Evolutionary conservation across 2,888 invertebrate species (phyloP).

Genomic region (Flabesymbios commensalis): DNA sequence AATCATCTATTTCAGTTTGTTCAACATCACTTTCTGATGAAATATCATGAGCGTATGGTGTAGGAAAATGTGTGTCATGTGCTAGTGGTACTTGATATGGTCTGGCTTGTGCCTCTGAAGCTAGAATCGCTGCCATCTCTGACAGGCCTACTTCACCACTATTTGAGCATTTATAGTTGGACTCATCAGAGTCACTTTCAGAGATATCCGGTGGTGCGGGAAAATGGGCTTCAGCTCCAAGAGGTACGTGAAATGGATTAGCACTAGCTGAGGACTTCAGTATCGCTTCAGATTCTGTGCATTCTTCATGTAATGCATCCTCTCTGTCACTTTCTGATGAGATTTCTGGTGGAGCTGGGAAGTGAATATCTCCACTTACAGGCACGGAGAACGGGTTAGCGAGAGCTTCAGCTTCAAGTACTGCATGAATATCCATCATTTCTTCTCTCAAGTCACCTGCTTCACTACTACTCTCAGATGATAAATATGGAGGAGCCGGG

Average conservation of each 20-base stretch:
- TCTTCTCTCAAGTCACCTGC: no score
- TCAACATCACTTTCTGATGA: constrained; percentile 10
- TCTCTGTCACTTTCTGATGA: constrained; percentile 4
- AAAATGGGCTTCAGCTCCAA: constrained; percentile 1
- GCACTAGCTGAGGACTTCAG: background rate
- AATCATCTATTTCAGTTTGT: background rate
- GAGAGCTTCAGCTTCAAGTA: background rate
- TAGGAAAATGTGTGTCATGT: constrained; percentile 2
- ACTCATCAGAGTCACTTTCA: background rate
- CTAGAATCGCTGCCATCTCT: background rate
- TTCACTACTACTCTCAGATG: no score
- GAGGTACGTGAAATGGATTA: constrained; percentile 1
- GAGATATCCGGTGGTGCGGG: constrained; percentile 11
- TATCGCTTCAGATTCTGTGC: background rate
- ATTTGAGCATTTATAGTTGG: no score
- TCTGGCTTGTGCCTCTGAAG: background rate
- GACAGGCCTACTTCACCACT: no score
- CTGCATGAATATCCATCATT: background rate
- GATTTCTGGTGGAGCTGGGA: constrained; percentile 5
- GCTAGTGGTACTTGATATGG: constrained; percentile 5
- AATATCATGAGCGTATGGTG: background rate
- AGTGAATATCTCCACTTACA: background rate
- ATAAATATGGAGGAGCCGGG: background rate
- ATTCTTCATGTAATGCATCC: background rate
- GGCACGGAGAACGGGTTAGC: constrained; percentile 7